Conservation (phyloP, 2,888 invertebrate genomes). For the Amphiduros pacificus region DNA sequence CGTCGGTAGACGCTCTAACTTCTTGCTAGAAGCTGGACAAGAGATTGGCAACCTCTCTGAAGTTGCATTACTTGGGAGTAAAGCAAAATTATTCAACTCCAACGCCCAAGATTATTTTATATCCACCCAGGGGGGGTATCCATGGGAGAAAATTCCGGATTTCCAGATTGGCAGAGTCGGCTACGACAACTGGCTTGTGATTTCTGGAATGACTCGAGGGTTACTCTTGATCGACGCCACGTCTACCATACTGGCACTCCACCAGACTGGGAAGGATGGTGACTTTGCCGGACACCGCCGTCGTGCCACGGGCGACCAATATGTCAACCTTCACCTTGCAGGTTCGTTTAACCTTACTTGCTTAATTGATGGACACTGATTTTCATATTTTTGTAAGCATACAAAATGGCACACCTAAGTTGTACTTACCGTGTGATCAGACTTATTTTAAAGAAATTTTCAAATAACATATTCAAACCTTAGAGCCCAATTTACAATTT, state of each 20-base stretch:
- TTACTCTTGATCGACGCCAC: not conserved
- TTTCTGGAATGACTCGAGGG: not conserved
- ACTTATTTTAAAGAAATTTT: too few relatives aligned
- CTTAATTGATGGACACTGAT: too few relatives aligned
- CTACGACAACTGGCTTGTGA: not conserved
- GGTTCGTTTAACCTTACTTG: too few relatives aligned
- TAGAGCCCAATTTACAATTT: too few relatives aligned
- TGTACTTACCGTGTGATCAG: too few relatives aligned
- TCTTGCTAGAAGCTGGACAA: not conserved
- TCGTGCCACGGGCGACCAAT: too few relatives aligned
- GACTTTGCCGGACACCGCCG: too few relatives aligned
- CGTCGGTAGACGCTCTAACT: not conserved
- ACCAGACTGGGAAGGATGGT: not conserved
- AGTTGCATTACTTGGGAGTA: not conserved
- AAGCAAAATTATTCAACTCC: not conserved
- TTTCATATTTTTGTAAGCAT: too few relatives aligned
- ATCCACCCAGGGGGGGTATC: not conserved
- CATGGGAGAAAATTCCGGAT: not conserved
- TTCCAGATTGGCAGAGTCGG: not conserved
- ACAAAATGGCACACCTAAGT: too few relatives aligned
- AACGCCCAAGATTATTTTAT: slow-evolving; percentile 1
- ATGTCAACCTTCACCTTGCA: too few relatives aligned
- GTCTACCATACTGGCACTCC: not conserved
- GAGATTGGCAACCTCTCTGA: not conserved
- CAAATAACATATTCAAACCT: too few relatives aligned